Evolutionary conservation across 2,797 vertebrate genomes (phyloP).

Genomic region (Helarctos malayanus): DNA sequence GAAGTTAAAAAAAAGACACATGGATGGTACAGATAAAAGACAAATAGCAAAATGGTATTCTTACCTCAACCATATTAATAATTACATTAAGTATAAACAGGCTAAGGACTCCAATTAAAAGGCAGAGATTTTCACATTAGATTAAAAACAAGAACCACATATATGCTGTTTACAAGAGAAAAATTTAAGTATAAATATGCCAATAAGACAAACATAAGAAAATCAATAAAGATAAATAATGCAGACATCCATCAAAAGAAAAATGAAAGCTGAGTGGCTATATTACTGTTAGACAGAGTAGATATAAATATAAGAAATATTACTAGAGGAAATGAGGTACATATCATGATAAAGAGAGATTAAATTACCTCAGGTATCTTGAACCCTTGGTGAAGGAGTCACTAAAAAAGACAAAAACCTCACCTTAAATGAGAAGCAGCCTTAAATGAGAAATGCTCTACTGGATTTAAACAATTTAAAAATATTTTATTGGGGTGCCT

Average conservation of each 20-base stretch:
- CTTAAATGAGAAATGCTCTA: not conserved
- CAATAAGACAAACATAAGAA: not conserved
- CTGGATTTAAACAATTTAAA: not conserved
- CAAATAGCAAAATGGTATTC: constrained; percentile 3
- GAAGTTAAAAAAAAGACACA: not conserved
- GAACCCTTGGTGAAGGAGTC: not conserved
- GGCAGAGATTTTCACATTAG: not conserved
- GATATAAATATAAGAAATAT: constrained; percentile 42
- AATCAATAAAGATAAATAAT: not conserved
- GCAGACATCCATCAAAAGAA: not conserved
- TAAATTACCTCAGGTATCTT: not conserved
- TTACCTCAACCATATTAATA: not conserved
- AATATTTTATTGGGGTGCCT: not conserved
- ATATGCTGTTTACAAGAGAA: not conserved
- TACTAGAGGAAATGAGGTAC: not conserved
- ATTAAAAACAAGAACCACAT: not conserved
- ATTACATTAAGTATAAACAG: not conserved
- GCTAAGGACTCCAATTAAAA: not conserved
- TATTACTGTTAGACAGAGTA: constrained; percentile 9
- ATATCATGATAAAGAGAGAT: constrained; percentile 40
- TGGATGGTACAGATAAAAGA: constrained; percentile 8
- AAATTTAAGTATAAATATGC: not conserved
- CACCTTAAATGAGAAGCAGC: not conserved
- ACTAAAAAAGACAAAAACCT: constrained; percentile 19
- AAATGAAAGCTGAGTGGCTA: not conserved